Evolutionary conservation across 2,888 invertebrate species (phyloP), one percentile per base, ranked within the genome.

Genomic region (Amiota communis): DNA sequence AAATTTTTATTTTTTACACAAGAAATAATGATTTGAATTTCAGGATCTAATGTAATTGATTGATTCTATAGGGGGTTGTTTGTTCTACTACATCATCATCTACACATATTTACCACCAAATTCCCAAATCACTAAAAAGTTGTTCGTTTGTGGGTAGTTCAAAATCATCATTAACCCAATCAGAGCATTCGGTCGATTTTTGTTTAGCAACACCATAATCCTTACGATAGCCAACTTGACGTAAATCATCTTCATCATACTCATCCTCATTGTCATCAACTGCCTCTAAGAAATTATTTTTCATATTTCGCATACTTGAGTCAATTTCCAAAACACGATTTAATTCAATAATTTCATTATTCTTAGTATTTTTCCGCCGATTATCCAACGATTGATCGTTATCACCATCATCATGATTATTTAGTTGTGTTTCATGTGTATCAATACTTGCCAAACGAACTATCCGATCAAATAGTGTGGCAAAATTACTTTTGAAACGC

Each of bases 381-480:
- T 17, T 61, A 47, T 56, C 65, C 4, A 20, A 13, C 6, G 57
- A 20, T 12, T 9, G 23, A 23, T 23, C 3, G 3, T 23, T 23
- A 3, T 23, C 23, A 23, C 23, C 49, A 11, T 12, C 47, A 10
- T 15, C 47, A 8, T 20, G 12, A 10, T 15, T 12, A 6, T 70
- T 72, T 75, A 23, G 13, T 64, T 64, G 53, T 61, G 70, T 23
- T 74, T 70, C 56, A 49, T 48, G 64, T 56, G 13, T 74, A 4
- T 81, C 81, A 9, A 80, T 75, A 12, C 74, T 69, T 10, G 87
- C 87, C 59, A 89, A 68, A 9, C 88, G 86, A 46, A 86, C 81
- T 11, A 89, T 85, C 8, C 90, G 86, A 53, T 90, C 89, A 15
- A 90, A 86, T 2, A 90, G 81, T 2, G 86, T 84, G 13, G 81